These are phyloP conservation scores for Trichogramma pretiosum DNA, from an alignment of 1,140 invertebrate genomes.

Conservation along the genomic window DNA sequence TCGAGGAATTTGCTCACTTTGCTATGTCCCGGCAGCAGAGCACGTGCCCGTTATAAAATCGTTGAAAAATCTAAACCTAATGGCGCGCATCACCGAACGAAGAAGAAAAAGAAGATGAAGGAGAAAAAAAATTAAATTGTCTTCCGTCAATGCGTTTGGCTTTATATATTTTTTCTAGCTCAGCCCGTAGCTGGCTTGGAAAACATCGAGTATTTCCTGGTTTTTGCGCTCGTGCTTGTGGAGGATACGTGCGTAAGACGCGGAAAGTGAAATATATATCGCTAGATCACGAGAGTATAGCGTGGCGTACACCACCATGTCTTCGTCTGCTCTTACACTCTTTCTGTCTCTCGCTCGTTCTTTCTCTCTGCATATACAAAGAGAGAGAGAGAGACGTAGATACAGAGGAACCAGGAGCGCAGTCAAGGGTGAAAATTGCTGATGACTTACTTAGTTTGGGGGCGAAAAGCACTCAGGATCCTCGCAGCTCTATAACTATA, in stretches of 20 bases:
- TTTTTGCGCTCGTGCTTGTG: not conserved
- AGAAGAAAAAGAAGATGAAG: not conserved
- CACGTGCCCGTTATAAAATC: not conserved
- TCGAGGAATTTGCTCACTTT: not conserved
- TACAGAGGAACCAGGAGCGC: not conserved
- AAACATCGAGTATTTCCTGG: not conserved
- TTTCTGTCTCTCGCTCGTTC: too few relatives aligned
- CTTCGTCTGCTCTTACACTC: too few relatives aligned
- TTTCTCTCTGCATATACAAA: too few relatives aligned
- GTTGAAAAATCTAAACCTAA: not conserved
- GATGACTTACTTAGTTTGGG: constrained; percentile 14
- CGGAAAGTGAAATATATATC: not conserved
- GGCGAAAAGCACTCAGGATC: constrained; percentile 11
- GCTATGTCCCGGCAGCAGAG: not conserved
- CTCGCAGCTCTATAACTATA: too few relatives aligned
- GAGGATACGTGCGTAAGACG: too few relatives aligned
- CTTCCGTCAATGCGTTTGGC: too few relatives aligned
- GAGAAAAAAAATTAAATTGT: not conserved
- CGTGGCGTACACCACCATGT: too few relatives aligned
- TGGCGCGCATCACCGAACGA: not conserved
- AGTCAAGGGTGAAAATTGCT: constrained; percentile 15
- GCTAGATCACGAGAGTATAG: too few relatives aligned
- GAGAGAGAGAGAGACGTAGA: not conserved
- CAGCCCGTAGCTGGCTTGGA: too few relatives aligned
- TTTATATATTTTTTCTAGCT: too few relatives aligned